Evolutionary conservation across 2,113 vertebrate species (phyloP).

Genomic region (Nerophis lumbriciformis): DNA sequence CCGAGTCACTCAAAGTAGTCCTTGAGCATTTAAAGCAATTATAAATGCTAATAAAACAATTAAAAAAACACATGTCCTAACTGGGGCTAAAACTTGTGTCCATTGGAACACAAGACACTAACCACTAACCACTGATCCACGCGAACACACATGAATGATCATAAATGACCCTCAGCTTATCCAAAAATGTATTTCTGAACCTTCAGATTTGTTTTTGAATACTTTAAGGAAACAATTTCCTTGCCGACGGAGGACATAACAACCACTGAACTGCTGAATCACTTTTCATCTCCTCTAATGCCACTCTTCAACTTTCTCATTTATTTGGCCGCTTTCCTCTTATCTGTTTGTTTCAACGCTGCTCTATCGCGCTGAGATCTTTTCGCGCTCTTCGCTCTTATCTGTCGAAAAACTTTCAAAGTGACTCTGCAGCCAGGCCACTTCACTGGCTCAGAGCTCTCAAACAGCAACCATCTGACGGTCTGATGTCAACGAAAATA

Average conservation of each 20-base stretch:
- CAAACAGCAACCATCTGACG: slow-evolving; percentile 12
- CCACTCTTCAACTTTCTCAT: slow-evolving; percentile 34
- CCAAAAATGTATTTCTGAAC: too few relatives aligned
- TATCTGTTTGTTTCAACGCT: slow-evolving; percentile 21
- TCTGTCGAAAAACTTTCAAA: slow-evolving; percentile 3
- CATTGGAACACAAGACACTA: too few relatives aligned
- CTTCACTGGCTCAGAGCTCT: slow-evolving; percentile 3
- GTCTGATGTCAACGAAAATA: neutral
- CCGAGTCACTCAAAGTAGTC: too few relatives aligned
- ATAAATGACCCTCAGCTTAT: too few relatives aligned
- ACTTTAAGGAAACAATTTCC: slow-evolving; percentile 1
- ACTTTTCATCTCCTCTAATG: slow-evolving; percentile 36
- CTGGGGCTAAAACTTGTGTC: too few relatives aligned
- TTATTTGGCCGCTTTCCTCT: slow-evolving; percentile 19
- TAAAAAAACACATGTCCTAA: too few relatives aligned
- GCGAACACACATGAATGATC: too few relatives aligned
- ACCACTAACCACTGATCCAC: too few relatives aligned
- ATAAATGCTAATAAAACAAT: too few relatives aligned
- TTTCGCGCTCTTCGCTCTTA: neutral
- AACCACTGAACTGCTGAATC: slow-evolving; percentile 41
- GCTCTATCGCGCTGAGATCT: slow-evolving; percentile 17
- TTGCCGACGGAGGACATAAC: slow-evolving; percentile 10
- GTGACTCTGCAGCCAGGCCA: slow-evolving; percentile 3
- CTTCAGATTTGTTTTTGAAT: too few relatives aligned
- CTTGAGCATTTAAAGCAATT: too few relatives aligned